Percentiles rank a stretch among this genome's conserved stretches.
These are phyloP conservation scores for Coccyzus lansbergi DNA, from an alignment of 2,797 vertebrate species.

Conservation along the genomic window DNA sequence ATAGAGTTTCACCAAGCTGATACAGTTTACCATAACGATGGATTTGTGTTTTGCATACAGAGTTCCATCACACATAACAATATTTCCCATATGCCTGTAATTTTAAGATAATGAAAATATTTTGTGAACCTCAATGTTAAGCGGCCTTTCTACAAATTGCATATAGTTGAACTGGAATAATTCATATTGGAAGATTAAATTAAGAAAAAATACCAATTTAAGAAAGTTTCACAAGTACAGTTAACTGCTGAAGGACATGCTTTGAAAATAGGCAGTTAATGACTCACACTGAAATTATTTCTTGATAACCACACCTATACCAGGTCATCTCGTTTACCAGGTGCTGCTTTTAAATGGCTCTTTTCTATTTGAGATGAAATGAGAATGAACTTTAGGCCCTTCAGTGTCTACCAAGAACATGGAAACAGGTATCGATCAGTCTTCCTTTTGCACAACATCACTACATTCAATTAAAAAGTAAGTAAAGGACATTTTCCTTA, in stretches of 20 bases:
- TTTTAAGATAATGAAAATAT: neutral
- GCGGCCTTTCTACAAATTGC: neutral
- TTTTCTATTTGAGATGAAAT: neutral
- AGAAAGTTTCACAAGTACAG: neutral
- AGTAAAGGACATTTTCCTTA: neutral
- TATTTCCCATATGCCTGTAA: neutral
- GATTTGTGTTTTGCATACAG: neutral
- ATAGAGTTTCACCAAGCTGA: neutral
- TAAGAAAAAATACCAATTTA: neutral
- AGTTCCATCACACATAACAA: neutral
- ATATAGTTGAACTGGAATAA: neutral
- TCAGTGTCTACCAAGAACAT: neutral
- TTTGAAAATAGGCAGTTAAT: neutral
- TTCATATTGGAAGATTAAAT: neutral
- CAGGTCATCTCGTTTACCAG: neutral
- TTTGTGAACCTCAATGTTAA: neutral
- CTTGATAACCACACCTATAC: neutral
- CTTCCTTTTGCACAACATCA: neutral
- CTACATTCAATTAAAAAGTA: neutral
- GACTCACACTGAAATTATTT: neutral
- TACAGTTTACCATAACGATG: neutral
- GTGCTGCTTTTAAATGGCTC: neutral
- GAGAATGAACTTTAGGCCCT: neutral
- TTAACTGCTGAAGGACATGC: neutral
- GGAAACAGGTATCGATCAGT: neutral